Evolutionary conservation across 2,888 invertebrate species (phyloP).

Genomic region (Drosophila tanythrix): DNA sequence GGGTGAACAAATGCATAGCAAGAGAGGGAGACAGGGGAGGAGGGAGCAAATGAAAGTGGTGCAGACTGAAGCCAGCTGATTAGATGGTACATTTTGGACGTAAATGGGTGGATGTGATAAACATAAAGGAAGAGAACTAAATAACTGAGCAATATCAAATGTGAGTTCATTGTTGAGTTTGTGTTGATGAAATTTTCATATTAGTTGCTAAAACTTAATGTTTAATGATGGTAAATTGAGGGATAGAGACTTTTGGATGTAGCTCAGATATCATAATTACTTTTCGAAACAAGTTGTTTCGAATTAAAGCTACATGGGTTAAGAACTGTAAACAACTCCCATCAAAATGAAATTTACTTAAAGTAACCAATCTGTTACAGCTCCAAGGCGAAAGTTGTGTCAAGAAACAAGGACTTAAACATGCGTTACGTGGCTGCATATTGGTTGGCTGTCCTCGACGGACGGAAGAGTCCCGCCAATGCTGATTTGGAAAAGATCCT

Average conservation of each 20-base stretch:
- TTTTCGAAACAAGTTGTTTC: background rate
- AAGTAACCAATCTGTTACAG: too few relatives aligned
- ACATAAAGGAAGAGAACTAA: background rate
- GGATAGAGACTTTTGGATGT: background rate
- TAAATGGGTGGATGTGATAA: conserved; percentile 1
- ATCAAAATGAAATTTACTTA: too few relatives aligned
- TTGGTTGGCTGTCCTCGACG: conserved; percentile 96
- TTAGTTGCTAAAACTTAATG: background rate
- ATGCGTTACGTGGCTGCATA: conserved; percentile 99
- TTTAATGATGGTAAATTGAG: background rate
- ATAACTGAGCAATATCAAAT: background rate
- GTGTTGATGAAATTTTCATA: too few relatives aligned
- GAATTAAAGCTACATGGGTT: too few relatives aligned
- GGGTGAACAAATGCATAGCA: background rate
- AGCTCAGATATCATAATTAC: too few relatives aligned
- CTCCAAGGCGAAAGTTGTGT: conserved; percentile 85
- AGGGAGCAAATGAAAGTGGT: background rate
- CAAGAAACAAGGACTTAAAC: conserved; percentile 90
- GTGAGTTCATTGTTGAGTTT: background rate
- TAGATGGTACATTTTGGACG: background rate
- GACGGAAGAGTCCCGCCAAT: conserved; percentile 92
- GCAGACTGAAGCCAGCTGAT: conserved; percentile 5
- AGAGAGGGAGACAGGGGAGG: too few relatives aligned
- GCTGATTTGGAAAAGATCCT: conserved; percentile 97
- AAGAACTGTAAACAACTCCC: background rate